Evolutionary conservation across 2,888 invertebrate genomes (phyloP).

Genomic region (Drosophila acutilabella): DNA sequence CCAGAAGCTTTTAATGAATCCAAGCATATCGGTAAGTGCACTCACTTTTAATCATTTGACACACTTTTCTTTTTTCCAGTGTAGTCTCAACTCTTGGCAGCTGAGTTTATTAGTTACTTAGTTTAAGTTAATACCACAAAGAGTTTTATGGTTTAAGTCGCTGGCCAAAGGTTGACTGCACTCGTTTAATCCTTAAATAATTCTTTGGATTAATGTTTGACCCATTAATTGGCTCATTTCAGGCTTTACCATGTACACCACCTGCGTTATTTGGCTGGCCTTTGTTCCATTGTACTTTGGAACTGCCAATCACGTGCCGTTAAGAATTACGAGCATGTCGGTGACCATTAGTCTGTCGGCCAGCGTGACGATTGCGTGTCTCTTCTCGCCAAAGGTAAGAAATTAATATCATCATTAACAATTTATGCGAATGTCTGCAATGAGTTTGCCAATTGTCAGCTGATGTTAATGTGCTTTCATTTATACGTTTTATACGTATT

Average conservation of each 20-base stretch:
- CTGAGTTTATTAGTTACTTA: not conserved
- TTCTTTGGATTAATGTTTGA: constrained; percentile 7
- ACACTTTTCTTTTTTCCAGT: not conserved
- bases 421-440: constrained; percentile 27
- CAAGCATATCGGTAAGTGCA: constrained; percentile 94
- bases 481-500: constrained; percentile 49
- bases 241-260: constrained; percentile 99
- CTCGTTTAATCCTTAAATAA: not conserved
- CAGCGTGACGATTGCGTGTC: constrained; percentile 95
- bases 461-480: constrained; percentile 37
- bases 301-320: constrained; percentile 95
- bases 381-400: constrained; percentile 96
- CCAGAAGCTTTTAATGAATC: constrained; percentile 99
- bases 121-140: too few relatives aligned
- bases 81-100: not conserved
- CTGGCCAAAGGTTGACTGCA: not conserved
- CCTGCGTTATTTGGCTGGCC: constrained; percentile 98
- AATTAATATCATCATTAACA: constrained; percentile 15
- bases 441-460: constrained; percentile 16
- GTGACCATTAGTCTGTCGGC: constrained; percentile 97
- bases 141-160: not conserved
- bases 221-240: constrained; percentile 46
- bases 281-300: constrained; percentile 99
- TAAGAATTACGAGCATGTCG: constrained; percentile 97
- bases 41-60: constrained; percentile 10